Percentiles rank a stretch among this genome's conserved stretches.
phyloP scores from a whole-genome alignment of 1,140 invertebrate species.

The Drosophila albomicans region DNA sequence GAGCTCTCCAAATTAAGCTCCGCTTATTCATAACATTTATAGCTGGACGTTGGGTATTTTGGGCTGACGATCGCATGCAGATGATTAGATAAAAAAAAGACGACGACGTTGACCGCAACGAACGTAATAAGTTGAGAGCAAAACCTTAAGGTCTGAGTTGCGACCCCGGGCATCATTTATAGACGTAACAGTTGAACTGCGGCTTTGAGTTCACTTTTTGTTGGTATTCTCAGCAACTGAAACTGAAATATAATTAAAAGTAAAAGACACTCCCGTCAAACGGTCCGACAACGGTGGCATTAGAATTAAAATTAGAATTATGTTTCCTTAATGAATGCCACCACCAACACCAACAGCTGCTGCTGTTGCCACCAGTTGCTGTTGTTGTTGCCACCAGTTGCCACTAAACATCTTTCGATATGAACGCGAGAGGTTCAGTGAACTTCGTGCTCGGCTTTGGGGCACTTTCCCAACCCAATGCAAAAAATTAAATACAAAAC shows the following conservation, averaged over 20 bases:
- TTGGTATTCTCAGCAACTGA: conserved; percentile 61
- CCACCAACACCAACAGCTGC: conserved; percentile 32
- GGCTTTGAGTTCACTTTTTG: conserved; percentile 37
- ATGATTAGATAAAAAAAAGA: conserved; percentile 72
- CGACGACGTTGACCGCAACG: conserved; percentile 68
- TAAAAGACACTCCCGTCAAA: conserved; percentile 64
- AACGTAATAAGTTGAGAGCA: conserved; percentile 48
- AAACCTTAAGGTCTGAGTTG: conserved; percentile 15
- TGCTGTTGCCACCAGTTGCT: conserved; percentile 18
- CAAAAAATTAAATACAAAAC: conserved; percentile 36
- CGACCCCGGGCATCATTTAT: conserved; percentile 39
- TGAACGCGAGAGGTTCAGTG: conserved; percentile 67
- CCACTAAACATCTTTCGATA: conserved; percentile 80
- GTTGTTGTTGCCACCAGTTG: conserved; percentile 1
- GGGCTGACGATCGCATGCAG: conserved; percentile 52
- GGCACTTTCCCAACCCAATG: conserved; percentile 72
- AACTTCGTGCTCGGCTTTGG: conserved; percentile 63
- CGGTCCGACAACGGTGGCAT: conserved; percentile 30
- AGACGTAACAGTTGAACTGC: conserved; percentile 51
- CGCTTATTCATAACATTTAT: conserved; percentile 80
- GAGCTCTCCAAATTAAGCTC: conserved; percentile 54
- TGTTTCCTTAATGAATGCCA: conserved; percentile 82
- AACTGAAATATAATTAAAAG: conserved; percentile 76
- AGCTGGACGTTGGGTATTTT: conserved; percentile 27
- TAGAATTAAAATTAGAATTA: conserved; percentile 78